A percentile compares a stretch with the other conserved stretches of the same genome.
Evolutionary conservation across 1,140 invertebrate genomes (phyloP).

Genomic region (Macrobrachium rosenbergii): DNA sequence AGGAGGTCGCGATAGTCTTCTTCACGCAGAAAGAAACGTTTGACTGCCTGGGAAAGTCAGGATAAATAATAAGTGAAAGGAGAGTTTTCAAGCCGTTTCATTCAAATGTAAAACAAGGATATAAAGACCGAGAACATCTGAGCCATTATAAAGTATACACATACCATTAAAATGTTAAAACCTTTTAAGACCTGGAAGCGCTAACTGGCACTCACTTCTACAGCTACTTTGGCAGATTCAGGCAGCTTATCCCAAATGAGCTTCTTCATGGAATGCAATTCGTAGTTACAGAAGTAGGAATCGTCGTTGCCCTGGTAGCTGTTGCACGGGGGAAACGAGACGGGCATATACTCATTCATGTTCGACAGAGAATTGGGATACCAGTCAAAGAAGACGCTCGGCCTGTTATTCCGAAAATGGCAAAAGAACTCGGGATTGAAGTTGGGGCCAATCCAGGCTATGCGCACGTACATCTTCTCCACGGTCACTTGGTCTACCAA

Average conservation of each 20-base stretch:
- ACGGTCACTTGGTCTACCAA: conserved; percentile 73
- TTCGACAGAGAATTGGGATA: conserved; percentile 76
- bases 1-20: conserved; percentile 75
- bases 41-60: conserved; percentile 74
- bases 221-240: conserved; percentile 67
- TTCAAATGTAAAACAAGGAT: no score
- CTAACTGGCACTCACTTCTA: conserved; percentile 35
- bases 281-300: conserved; percentile 52
- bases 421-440: conserved; percentile 72
- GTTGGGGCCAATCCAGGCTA: conserved; percentile 78
- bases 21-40: conserved; percentile 74
- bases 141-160: no score
- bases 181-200: no score
- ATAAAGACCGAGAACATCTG: no score
- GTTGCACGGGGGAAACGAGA: conserved; percentile 74
- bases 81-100: no score
- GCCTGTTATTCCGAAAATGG: conserved; percentile 68
- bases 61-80: no score
- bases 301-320: conserved; percentile 68
- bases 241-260: conserved; percentile 76
- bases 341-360: conserved; percentile 69
- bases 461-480: conserved; percentile 74
- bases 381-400: conserved; percentile 79
- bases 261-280: conserved; percentile 74
- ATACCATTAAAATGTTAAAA: no score